Percentiles rank a stretch among this genome's conserved stretches.
Evolutionary conservation across 92 coral and sea anemone genomes (phyloP).

Genomic region (Epizoanthus scotinus): DNA sequence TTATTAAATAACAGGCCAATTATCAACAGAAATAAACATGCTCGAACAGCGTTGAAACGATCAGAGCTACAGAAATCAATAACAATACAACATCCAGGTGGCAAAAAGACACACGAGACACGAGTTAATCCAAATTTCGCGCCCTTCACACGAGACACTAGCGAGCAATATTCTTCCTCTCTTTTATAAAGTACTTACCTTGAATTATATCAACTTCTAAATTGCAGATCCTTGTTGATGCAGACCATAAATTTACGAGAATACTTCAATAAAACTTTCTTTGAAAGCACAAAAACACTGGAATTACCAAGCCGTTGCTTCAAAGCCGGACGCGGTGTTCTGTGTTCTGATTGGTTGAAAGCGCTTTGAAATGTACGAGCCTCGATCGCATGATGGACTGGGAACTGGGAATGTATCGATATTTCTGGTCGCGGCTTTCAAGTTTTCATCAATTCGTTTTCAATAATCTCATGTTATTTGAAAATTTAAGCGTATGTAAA

Average conservation of each 20-base stretch:
- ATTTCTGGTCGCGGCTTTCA: too few relatives aligned
- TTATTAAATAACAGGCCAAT: too few relatives aligned
- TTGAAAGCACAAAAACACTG: conserved; percentile 14
- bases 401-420: conserved; percentile 14
- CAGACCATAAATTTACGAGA: conserved; percentile 5
- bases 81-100: background rate
- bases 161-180: background rate
- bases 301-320: conserved; percentile 80
- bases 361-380: conserved; percentile 66
- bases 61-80: conserved; percentile 20
- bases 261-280: background rate
- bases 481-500: too few relatives aligned
- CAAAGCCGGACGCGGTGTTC: conserved; percentile 61
- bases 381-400: conserved; percentile 43
- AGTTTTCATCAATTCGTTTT: too few relatives aligned
- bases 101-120: background rate
- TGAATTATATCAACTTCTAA: conserved; percentile 1
- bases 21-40: background rate
- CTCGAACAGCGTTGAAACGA: conserved; percentile 4
- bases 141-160: conserved; percentile 44
- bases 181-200: conserved; percentile 22
- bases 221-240: background rate
- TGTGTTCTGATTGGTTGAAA: conserved; percentile 72
- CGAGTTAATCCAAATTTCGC: conserved; percentile 56
- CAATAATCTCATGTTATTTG: too few relatives aligned